A percentile compares a stretch with the other conserved stretches of the same genome.
These are phyloP conservation scores for Nematolebias whitei DNA, from an alignment of 2,113 vertebrate genomes.

Conservation along the genomic window DNA sequence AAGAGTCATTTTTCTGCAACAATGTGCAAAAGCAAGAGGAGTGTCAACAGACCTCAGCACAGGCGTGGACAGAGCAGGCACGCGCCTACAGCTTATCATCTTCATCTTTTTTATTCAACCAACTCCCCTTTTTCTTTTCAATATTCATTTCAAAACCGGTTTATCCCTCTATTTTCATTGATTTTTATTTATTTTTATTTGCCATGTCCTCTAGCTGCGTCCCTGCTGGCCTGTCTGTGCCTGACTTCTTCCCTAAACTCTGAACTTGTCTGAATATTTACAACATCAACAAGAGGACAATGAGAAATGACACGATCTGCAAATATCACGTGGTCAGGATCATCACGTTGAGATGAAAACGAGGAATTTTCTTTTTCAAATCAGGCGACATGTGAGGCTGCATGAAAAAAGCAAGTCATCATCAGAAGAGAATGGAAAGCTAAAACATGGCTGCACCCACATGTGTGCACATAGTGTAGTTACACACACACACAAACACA, in stretches of 20 bases:
- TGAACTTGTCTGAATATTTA: conserved; percentile 39
- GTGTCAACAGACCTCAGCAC: conserved; percentile 81
- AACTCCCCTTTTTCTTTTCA: neutral
- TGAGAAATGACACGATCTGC: too few species aligned
- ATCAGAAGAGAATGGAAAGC: conserved; percentile 56
- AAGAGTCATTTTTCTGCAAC: neutral
- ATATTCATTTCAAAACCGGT: neutral
- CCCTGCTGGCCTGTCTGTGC: neutral
- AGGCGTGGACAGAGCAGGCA: conserved; percentile 77
- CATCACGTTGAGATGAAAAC: too few species aligned
- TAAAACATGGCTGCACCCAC: conserved; percentile 74
- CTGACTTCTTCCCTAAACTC: conserved; percentile 12
- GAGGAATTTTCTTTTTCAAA: too few species aligned
- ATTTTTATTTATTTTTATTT: conserved; percentile 1
- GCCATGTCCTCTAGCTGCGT: conserved; percentile 28
- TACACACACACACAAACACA: conserved; percentile 28
- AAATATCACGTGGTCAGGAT: too few species aligned
- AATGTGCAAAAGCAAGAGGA: neutral
- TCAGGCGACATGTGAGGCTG: conserved; percentile 4
- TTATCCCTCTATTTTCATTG: neutral
- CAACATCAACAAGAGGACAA: too few species aligned
- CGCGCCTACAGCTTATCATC: conserved; percentile 29
- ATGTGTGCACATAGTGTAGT: conserved; percentile 32
- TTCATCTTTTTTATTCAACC: neutral
- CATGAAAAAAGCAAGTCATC: conserved; percentile 74